phyloP scores from a whole-genome alignment of 2,797 vertebrate genomes.

The Garrulus glandarius region DNA sequence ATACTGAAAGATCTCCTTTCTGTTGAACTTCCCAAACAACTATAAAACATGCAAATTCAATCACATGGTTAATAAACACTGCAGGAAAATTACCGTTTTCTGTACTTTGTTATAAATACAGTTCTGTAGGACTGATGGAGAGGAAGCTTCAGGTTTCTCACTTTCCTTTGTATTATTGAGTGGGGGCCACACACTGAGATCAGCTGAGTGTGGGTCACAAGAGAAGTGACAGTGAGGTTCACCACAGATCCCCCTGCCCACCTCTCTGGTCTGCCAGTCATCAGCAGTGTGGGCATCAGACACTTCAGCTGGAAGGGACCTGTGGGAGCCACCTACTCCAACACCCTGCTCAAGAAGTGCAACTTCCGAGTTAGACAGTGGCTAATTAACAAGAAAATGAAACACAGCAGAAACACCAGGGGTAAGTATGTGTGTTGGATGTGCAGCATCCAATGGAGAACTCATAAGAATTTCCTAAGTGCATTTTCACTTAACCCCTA shows the following conservation, averaged over 20 bases:
- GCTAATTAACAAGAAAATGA: neutral
- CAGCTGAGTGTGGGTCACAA: conserved; percentile 21
- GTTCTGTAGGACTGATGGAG: neutral
- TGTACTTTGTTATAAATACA: neutral
- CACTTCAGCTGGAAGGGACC: neutral
- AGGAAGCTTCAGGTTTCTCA: conserved; percentile 31
- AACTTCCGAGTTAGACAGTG: neutral
- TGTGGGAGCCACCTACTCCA: neutral
- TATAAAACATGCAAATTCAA: neutral
- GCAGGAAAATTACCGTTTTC: neutral
- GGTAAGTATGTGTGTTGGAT: neutral
- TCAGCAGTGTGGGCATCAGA: neutral
- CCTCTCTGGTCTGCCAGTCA: neutral
- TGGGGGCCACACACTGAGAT: neutral
- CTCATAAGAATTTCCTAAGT: neutral
- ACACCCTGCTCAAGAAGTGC: neutral
- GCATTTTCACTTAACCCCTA: neutral
- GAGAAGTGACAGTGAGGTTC: neutral
- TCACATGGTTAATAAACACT: neutral
- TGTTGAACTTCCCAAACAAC: neutral
- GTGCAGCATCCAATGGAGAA: neutral
- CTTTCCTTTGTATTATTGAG: neutral
- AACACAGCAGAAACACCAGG: neutral
- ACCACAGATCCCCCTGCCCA: neutral
- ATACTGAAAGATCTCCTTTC: neutral